Base-by-base conservation (phyloP, 2,888 invertebrate genomes). In the Acleris laterana region DNA sequence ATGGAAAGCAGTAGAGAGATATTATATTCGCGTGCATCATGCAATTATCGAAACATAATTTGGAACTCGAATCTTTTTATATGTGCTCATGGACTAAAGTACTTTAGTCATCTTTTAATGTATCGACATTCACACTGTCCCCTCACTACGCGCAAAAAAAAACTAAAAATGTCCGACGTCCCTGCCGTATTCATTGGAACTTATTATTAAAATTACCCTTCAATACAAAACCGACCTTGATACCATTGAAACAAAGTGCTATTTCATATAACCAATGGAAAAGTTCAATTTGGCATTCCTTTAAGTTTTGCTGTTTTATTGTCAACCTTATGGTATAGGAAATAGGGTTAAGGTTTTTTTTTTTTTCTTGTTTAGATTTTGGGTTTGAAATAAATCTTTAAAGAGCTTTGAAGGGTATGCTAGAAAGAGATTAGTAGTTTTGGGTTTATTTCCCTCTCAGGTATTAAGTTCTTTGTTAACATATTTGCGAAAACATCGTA, bases 81-180 rank as follows among this genome's bases (percentile, higher is more conserved):
- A 32, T 32, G 9, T 32, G 32, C 32, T 32, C 32, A 9, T 0
- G 0, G 2, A 32, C 32, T 32, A 25, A 25, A 25, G 25, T 25
- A 25, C 25, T 9, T 32, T 3, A 32, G 9, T 32, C 32, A 32
- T 32, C 2, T 32, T 25, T 20, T 6, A 46, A 48, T 74, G 62
- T 58, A 67, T 72, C 71, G 71, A 71, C 65, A 63, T 38, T 48
- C 58, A 44, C 68, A 68, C 71, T 72, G 28, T 76, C 71, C 72
- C 80, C 73, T 50, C 76, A 72, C 78, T 72, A 74, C 67, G 62
- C 56, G 66, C 75, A 79, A 85, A 77, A 86, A 85, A 85, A 84
- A 80, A 81, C 76, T 69, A 77, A 83, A 87, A 82, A 89, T 88
- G 89, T 87, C 89, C 76, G 85, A 84, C 83, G 76, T 75, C 77